Evolutionary conservation across 2,797 vertebrate genomes (phyloP), one percentile per base, ranked within the genome.

Genomic region (Parauchenoglanis punctatus): DNA sequence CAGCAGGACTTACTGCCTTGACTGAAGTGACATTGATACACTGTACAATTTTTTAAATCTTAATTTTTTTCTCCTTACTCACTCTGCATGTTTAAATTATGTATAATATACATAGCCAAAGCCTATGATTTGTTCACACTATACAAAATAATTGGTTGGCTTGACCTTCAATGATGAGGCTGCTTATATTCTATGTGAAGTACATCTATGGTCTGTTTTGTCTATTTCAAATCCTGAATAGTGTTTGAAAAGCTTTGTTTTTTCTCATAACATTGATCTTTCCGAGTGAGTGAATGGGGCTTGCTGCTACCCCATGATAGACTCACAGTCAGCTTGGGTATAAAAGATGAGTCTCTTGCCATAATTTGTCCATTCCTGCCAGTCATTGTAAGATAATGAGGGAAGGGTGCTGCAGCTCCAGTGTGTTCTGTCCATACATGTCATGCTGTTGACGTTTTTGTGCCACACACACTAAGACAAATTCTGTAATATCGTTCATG

Each of bases 1-100:
- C 61, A 80, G 56, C 86, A 86, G 95, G 58, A 85, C 40, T 83
- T 81, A 81, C 68, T 81, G 80, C 28, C 49, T 63, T 59, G 20
- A 86, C 82, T 86, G 75, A 61, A 81, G 49, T 8, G 44, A 46
- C 35, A 61, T 0, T 25, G 25, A 31, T 44, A 11, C 20, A 85
- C 56, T 13, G 8, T 54, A 54, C 15, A 18, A 17, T 58, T 20
- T 81, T 80, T 23, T 20, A 11, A 35, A n/a, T 7, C 25, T 7
- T 2, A 56, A 1, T 28, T 56, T 56, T 56, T 31, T 61, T 4
- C 25, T 59, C 1, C 56, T 80, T 20, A 81, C 23, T 61, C 35
- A 61, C 40, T 23, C 7, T 35, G 15, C n/a, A 59, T 40, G 56
- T 81, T 58, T 59, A 80, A 80, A 54, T 58, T 17, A 3, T 18